Evolutionary conservation across 2,888 invertebrate species (phyloP), one percentile per base, ranked within the genome.

Genomic region (Pammene fasciana): DNA sequence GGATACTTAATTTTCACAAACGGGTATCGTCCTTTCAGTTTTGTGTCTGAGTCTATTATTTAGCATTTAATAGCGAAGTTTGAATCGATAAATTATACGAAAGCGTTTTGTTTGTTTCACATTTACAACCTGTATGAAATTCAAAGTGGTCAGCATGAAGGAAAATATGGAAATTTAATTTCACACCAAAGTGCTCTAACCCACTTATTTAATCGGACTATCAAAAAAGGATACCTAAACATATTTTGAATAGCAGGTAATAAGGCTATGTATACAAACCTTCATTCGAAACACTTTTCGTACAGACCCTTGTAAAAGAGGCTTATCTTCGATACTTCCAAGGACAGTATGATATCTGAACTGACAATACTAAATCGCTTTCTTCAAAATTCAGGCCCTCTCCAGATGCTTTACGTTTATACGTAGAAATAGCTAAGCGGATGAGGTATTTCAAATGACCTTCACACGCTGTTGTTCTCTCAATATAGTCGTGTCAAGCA

Each of bases 121-220:
- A 36, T 5, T 36, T 36, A 55, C 8, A 56, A 56, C 8, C 5
- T 45, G 9, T n/a, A 59, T 26, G n/a, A 45, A 45, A n/a, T 59
- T 59, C 59, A 45, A n/a, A 26, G n/a, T 11, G 26, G 36, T 55
- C 55, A 55, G 36, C 9, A n/a, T 43, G n/a, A 18, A 41, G n/a
- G 9, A n/a, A n/a, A 26, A 59, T 46, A 46, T 60, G 46, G 13
- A 16, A 38, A 61, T 61, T 48, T 61, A 11, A 61, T 26, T 45
- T 26, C 4, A 26, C 26, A 26, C 26, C 4, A 26, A 11, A 55
- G 55, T n/a, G n/a, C n/a, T 7, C 6, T n/a, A n/a, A 46, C 36
- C 46, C 7, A 9, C 60, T 48, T 14, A 48, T 46, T 26, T 16
- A 60, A 46, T 36, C 36, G 5, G 26, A 16, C 16, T 48, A 48